These are phyloP conservation scores for Dynastes maya DNA, from an alignment of 2,888 invertebrate genomes.

Conservation along the genomic window DNA sequence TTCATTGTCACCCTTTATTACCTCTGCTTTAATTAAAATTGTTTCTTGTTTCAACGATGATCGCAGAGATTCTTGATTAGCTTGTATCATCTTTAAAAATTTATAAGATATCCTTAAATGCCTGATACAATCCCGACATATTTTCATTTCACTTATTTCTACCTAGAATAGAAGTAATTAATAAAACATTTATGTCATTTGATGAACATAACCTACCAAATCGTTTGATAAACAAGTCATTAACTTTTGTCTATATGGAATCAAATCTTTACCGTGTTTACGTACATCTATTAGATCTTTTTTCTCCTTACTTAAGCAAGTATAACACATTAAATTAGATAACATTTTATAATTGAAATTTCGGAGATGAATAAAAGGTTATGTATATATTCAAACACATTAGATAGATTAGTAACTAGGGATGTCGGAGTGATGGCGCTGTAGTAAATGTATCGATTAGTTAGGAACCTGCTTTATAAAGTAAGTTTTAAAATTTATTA, in stretches of 20 bases:
- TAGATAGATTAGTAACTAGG: background rate
- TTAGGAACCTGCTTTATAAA: background rate
- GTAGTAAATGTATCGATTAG: background rate
- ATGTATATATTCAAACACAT: conserved; percentile 9
- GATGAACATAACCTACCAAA: conserved; percentile 23
- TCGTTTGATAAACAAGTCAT: conserved; percentile 54
- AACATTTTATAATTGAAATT: conserved; percentile 17
- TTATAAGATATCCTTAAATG: conserved; percentile 58
- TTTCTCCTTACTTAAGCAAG: conserved; percentile 56
- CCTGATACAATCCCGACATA: conserved; percentile 58
- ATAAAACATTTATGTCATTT: conserved; percentile 13
- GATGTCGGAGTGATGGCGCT: background rate
- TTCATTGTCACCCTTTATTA: background rate
- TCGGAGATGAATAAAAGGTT: conserved; percentile 21
- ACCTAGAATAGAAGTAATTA: conserved; percentile 55
- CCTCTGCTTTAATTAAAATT: background rate
- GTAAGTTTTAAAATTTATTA: too few species aligned
- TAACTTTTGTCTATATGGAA: conserved; percentile 59
- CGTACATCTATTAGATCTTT: conserved; percentile 54
- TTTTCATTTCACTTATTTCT: conserved; percentile 54
- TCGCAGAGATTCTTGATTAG: conserved; percentile 58
- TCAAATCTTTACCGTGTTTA: conserved; percentile 56
- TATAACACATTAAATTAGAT: conserved; percentile 54
- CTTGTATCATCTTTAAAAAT: conserved; percentile 60
- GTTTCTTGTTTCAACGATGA: conserved; percentile 23